Base-by-base conservation (phyloP, 1,140 invertebrate species). In the Zaprionus inermis region DNA sequence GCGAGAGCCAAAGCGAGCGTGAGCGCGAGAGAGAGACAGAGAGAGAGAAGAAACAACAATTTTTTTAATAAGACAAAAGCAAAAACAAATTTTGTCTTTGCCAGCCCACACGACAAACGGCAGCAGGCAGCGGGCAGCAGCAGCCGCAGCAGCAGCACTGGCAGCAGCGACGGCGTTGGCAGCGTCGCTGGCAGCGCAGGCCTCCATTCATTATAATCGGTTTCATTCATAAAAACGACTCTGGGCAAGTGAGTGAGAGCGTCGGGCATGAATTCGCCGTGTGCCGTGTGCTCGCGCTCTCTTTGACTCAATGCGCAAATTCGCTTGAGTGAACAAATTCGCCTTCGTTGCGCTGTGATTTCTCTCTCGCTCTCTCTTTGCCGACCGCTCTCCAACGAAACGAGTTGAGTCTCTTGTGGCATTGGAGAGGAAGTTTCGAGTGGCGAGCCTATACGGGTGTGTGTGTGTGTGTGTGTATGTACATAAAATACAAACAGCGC, bases 151-250 rank as follows among this genome's bases (percentile, higher is more conserved):
- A 73, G 71, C 71, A 51, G 56, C 71, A 78, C 20, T 32, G 60
- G 56, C 81, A 78, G 81, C 67, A 60, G 20, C n/a, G n/a, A n/a
- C n/a, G n/a, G n/a, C n/a, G n/a, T n/a, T n/a, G 46, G 60, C 36
- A 56, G 60, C 68, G 46, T 58, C 63, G 67, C 46, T 76, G 73
- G 49, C 61, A 38, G 61, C 73, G 73, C 69, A 85, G 78, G 68
- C 82, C 81, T 84, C 78, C 82, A 85, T 85, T 85, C 82, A 85
- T 85, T 85, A 85, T 85, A 85, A 81, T 79, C 72, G 76, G 77
- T 84, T 88, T 88, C 84, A 88, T 88, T 88, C 84, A 88, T 88
- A 88, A 89, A 88, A 88, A 89, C 81, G 74, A 73, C 77, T 73
- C 71, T 69, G 51, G 72, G 73, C 73, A 68, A 86, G 79, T 72